phyloP scores from a whole-genome alignment of 2,888 invertebrate genomes.

The Clanis bilineata region DNA sequence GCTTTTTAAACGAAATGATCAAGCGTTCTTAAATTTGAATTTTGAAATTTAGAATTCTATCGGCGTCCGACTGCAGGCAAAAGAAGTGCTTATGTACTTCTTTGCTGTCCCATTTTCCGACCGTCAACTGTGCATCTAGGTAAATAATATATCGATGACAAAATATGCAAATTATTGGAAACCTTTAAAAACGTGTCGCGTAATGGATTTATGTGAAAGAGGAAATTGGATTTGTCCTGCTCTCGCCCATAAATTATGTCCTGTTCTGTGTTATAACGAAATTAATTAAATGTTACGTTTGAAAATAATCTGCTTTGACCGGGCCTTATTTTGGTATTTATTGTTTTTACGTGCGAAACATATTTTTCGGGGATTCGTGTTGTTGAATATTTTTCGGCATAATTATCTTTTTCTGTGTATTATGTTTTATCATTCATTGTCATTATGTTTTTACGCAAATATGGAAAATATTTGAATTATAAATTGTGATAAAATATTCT shows the following conservation, averaged over 20 bases:
- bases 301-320: conserved; percentile 4
- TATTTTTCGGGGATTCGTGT: not conserved
- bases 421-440: not conserved
- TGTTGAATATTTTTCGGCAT: not conserved
- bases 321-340: not conserved
- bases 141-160: too few relatives aligned
- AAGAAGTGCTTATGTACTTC: too few relatives aligned
- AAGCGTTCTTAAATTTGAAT: too few relatives aligned
- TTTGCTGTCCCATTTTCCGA: too few relatives aligned
- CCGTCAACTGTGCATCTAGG: too few relatives aligned
- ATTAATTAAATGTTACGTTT: conserved; percentile 7
- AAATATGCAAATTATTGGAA: conserved; percentile 10
- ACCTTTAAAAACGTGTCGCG: not conserved
- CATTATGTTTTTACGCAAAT: not conserved
- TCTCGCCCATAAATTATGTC: not conserved
- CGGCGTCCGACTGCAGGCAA: too few relatives aligned
- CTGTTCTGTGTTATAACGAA: conserved; percentile 12
- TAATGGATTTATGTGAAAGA: not conserved
- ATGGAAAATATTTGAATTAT: too few relatives aligned
- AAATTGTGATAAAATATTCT: too few relatives aligned
- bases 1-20: too few relatives aligned
- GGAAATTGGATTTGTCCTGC: conserved; percentile 12
- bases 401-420: not conserved
- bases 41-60: too few relatives aligned
- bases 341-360: not conserved